These are phyloP conservation scores for Gymnogyps californianus DNA, from an alignment of 2,113 vertebrate genomes.

Conservation along the genomic window DNA sequence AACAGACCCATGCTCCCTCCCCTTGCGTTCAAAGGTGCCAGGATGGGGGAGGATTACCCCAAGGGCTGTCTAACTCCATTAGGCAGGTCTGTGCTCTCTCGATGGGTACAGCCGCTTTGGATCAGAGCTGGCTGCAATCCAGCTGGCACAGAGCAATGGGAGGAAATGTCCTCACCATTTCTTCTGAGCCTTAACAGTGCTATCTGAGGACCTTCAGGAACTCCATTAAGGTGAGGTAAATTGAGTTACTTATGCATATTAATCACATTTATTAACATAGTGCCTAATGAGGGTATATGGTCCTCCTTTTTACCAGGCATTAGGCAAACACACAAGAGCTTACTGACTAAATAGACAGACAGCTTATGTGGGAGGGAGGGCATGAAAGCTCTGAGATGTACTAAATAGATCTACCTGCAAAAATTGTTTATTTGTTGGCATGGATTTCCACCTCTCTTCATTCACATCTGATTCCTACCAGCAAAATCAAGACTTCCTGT, in stretches of 20 bases:
- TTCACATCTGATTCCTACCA: neutral
- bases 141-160: neutral
- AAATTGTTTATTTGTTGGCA: neutral
- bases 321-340: neutral
- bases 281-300: neutral
- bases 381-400: neutral
- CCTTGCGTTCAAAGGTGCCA: accelerated
- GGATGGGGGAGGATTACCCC: neutral
- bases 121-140: neutral
- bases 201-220: neutral
- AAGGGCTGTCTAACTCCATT: neutral
- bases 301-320: neutral
- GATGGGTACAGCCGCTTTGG: neutral
- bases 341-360: neutral
- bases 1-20: neutral
- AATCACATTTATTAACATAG: neutral
- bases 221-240: slow-evolving; percentile 4
- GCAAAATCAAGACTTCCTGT: neutral
- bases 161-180: neutral
- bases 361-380: neutral
- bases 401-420: neutral
- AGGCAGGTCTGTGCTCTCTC: neutral
- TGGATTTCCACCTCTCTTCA: neutral
- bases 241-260: neutral
- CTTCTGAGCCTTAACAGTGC: neutral